These are phyloP conservation scores for Glossophaga mutica DNA, from an alignment of 2,797 vertebrate species.

Conservation along the genomic window DNA sequence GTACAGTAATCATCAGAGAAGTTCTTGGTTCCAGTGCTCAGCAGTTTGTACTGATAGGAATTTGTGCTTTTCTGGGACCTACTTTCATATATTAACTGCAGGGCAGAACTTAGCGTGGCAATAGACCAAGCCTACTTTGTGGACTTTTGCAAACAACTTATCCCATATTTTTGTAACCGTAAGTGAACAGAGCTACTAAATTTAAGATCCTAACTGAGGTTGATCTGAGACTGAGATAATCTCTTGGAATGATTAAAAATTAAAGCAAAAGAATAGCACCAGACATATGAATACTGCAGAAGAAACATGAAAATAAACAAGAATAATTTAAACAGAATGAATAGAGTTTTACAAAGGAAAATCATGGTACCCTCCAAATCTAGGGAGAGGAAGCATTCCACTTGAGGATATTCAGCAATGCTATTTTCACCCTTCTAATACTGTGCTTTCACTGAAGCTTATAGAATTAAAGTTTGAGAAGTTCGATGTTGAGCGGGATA, in stretches of 20 bases:
- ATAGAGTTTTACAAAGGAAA: not conserved
- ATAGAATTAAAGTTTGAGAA: slow-evolving; percentile 98
- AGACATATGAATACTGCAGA: not conserved
- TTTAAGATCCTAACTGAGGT: not conserved
- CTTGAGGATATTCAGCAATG: not conserved
- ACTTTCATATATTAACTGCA: not conserved
- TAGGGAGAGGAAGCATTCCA: not conserved
- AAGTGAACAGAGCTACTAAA: not conserved
- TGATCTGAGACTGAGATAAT: not conserved
- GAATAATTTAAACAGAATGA: not conserved
- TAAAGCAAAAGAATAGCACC: not conserved
- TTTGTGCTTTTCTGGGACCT: not conserved
- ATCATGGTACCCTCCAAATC: not conserved
- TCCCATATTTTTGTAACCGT: not conserved
- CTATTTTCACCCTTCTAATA: not conserved
- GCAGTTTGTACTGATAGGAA: not conserved
- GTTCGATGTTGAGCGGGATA: slow-evolving; percentile 98
- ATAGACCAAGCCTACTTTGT: not conserved
- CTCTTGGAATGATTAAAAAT: slow-evolving; percentile 22
- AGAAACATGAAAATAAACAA: not conserved
- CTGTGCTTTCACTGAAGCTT: slow-evolving; percentile 76
- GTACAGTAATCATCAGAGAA: not conserved
- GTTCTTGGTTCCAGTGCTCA: not conserved
- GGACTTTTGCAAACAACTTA: not conserved
- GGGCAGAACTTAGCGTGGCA: not conserved